These are phyloP conservation scores for Sebastes elongatus DNA, from an alignment of 2,797 vertebrate species.

Conservation along the genomic window DNA sequence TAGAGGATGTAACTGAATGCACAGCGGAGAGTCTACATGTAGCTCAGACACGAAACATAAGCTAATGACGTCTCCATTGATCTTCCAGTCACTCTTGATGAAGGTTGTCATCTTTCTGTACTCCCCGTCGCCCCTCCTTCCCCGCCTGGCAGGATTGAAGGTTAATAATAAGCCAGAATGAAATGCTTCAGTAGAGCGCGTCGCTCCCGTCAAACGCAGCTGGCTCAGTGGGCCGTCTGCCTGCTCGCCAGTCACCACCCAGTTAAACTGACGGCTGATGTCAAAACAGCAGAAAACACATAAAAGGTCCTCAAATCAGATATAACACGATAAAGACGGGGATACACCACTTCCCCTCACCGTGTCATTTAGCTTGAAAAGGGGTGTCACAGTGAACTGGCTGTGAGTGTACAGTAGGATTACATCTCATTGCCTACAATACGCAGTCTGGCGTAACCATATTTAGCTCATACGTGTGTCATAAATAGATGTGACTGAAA, in stretches of 20 bases:
- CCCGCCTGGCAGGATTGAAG: constrained; percentile 20
- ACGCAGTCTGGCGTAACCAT: background rate
- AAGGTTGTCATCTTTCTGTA: constrained; percentile 55
- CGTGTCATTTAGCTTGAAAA: constrained; percentile 25
- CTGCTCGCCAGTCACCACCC: constrained; percentile 15
- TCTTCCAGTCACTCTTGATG: constrained; percentile 33
- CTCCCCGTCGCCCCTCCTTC: background rate
- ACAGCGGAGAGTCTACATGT: background rate
- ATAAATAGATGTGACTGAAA: background rate
- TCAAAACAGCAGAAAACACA: constrained; percentile 10
- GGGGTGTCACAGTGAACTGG: constrained; percentile 17
- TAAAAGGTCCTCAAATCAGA: constrained; percentile 51
- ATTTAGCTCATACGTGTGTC: background rate
- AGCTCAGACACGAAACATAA: background rate
- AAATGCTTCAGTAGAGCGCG: constrained; percentile 54
- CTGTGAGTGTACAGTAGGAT: background rate
- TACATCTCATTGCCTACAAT: background rate
- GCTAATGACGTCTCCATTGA: background rate
- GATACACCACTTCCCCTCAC: constrained; percentile 1
- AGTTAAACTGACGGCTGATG: constrained; percentile 39
- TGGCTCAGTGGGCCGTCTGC: constrained; percentile 24
- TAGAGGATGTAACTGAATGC: too few relatives aligned
- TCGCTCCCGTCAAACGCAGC: constrained; percentile 24
- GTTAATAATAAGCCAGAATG: constrained; percentile 62
- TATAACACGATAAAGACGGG: constrained; percentile 45